phyloP scores from a whole-genome alignment of 2,797 vertebrate species.

The Hemitrygon akajei region DNA sequence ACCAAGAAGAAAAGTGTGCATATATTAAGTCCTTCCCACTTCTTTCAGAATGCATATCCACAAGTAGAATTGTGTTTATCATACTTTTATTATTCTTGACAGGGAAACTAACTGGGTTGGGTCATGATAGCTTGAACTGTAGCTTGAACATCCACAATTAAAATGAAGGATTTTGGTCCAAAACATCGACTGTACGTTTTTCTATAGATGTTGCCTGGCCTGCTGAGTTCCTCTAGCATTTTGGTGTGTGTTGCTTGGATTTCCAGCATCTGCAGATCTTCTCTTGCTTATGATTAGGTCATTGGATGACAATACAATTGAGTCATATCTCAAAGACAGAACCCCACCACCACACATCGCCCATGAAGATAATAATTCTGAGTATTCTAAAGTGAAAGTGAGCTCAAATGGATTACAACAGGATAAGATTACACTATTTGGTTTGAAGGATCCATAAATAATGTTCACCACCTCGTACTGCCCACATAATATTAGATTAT shows the following conservation, averaged over 20 bases:
- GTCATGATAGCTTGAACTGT: too few relatives aligned
- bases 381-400: not conserved
- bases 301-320: not conserved
- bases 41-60: not conserved
- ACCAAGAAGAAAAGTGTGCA: not conserved
- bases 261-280: too few relatives aligned
- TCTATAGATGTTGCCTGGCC: too few relatives aligned
- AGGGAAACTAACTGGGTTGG: not conserved
- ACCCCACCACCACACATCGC: too few relatives aligned
- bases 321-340: not conserved
- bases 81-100: not conserved
- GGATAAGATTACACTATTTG: not conserved
- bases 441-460: not conserved
- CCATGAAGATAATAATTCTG: not conserved
- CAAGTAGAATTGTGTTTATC: not conserved
- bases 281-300: not conserved
- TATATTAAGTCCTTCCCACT: not conserved
- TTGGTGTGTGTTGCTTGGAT: too few relatives aligned
- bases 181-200: too few relatives aligned
- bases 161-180: not conserved
- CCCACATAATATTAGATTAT: not conserved
- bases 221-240: too few relatives aligned
- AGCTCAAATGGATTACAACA: not conserved
- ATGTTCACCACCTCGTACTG: not conserved
- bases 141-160: not conserved